A percentile compares a stretch with the other conserved stretches of the same genome.
Evolutionary conservation across 2,888 invertebrate species (phyloP).

Genomic region (Archips crataeganus): DNA sequence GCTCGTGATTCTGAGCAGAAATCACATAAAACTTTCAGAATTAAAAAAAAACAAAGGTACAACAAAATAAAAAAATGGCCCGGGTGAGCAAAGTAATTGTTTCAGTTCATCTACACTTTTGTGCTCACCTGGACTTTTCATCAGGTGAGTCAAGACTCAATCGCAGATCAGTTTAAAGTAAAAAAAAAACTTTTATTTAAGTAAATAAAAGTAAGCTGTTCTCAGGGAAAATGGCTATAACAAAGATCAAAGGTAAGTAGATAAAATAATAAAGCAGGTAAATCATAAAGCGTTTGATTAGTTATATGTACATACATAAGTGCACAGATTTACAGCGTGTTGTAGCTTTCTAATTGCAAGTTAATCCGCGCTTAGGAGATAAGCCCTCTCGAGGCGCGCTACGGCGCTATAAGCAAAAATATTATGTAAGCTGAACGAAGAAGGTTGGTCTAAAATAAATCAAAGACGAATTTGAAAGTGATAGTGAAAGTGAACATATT

Average conservation of each 20-base stretch:
- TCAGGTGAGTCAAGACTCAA: too few species aligned
- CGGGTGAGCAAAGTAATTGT: too few species aligned
- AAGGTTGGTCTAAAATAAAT: background rate
- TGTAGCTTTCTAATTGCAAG: constrained; percentile 56
- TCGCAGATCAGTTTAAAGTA: background rate
- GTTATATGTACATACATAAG: constrained; percentile 4
- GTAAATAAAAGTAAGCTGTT: background rate
- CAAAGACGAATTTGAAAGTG: too few species aligned
- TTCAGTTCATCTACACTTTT: too few species aligned
- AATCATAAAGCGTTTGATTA: background rate
- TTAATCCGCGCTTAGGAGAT: constrained; percentile 52
- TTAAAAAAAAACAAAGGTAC: too few species aligned
- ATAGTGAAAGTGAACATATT: too few species aligned
- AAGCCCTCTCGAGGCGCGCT: constrained; percentile 42
- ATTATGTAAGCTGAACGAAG: background rate
- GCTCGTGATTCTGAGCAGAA: too few species aligned
- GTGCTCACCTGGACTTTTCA: too few species aligned
- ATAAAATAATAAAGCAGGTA: background rate
- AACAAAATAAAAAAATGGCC: too few species aligned
- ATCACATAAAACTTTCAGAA: too few species aligned
- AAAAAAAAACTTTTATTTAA: too few species aligned
- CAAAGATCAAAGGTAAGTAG: background rate
- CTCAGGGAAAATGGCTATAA: background rate
- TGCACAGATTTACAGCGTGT: constrained; percentile 45
- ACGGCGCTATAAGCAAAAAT: constrained; percentile 14